Evolutionary conservation across 2,888 invertebrate genomes (phyloP).

Genomic region (Psylliodes chrysocephalus): DNA sequence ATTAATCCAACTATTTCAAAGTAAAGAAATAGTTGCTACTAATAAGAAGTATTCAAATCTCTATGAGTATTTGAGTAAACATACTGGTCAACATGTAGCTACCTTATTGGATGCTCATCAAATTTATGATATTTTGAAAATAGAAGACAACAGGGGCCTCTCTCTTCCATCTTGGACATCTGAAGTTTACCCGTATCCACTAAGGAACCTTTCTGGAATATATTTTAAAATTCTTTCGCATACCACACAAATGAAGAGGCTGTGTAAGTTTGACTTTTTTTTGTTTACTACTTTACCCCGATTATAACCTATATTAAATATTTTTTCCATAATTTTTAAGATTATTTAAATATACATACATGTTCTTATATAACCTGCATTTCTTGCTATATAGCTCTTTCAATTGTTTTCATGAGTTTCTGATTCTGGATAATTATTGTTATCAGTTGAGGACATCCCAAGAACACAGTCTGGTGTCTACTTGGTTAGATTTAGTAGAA

Average conservation of each 20-base stretch:
- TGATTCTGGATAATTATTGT: too few relatives aligned
- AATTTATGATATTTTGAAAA: conserved; percentile 72
- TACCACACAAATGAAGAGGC: conserved; percentile 11
- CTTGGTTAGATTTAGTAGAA: too few relatives aligned
- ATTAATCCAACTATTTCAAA: conserved; percentile 6
- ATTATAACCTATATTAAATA: too few relatives aligned
- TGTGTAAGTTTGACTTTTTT: conserved; percentile 3
- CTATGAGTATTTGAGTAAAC: conserved; percentile 71
- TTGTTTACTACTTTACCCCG: too few relatives aligned
- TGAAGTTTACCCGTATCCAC: conserved; percentile 19
- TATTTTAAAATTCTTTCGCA: background rate
- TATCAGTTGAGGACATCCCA: too few relatives aligned
- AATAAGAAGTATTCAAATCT: conserved; percentile 67
- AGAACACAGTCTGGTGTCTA: too few relatives aligned
- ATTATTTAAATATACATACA: too few relatives aligned
- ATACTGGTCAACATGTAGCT: conserved; percentile 69
- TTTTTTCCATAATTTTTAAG: too few relatives aligned
- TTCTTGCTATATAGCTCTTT: too few relatives aligned
- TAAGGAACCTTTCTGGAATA: conserved; percentile 7
- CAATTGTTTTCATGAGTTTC: too few relatives aligned
- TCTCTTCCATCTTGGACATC: conserved; percentile 17
- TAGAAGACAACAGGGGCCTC: conserved; percentile 64
- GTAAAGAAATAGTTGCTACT: conserved; percentile 60
- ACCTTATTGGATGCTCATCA: conserved; percentile 62
- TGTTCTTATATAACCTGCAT: too few relatives aligned